Percentiles rank a stretch among this genome's conserved stretches.
These are phyloP conservation scores for Prietella phreatophila DNA, from an alignment of 2,113 vertebrate species.

Conservation along the genomic window DNA sequence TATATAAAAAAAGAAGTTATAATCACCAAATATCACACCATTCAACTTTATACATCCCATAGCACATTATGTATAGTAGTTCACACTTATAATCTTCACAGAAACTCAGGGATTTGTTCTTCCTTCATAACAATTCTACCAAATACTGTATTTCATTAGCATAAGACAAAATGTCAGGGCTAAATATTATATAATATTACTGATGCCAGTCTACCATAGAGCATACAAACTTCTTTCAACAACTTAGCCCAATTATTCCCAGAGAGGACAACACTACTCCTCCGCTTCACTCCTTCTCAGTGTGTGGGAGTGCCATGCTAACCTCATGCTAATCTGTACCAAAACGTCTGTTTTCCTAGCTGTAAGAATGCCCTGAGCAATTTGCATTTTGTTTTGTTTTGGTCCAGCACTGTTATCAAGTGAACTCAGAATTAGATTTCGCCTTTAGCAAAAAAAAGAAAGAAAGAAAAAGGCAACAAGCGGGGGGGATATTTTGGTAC, in stretches of 20 bases:
- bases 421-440: neutral
- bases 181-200: conserved; percentile 8
- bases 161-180: conserved; percentile 1
- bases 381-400: neutral
- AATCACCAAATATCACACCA: neutral
- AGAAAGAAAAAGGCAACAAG: neutral
- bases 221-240: conserved; percentile 1
- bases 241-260: neutral
- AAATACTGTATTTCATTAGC: conserved; percentile 3
- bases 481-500: neutral
- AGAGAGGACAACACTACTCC: neutral
- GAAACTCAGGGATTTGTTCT: neutral
- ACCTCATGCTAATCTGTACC: neutral
- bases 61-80: neutral
- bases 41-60: neutral
- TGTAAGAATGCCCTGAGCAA: conserved; percentile 11
- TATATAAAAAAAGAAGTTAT: neutral
- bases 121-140: neutral
- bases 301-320: neutral
- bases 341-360: neutral
- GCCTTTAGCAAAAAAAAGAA: neutral
- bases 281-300: neutral
- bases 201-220: neutral
- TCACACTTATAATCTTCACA: neutral
- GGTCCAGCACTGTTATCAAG: neutral